Percentiles rank a stretch among this genome's conserved stretches.
Conservation (phyloP, 2,797 vertebrate species). For the Hypotaenidia philippensis region DNA sequence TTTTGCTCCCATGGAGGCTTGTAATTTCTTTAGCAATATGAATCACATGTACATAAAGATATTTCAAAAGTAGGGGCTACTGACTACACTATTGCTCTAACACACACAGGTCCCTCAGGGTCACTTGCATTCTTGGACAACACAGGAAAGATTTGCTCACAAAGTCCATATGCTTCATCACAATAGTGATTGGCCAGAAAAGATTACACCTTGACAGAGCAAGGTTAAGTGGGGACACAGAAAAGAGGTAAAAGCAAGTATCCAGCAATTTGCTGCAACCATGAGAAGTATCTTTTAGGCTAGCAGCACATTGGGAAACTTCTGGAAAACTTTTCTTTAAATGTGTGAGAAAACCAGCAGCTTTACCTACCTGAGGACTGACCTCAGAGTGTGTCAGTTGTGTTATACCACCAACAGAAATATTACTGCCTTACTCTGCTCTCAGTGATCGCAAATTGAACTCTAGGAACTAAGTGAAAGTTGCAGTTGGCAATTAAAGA, state of each 20-base stretch:
- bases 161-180: not conserved
- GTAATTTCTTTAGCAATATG: not conserved
- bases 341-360: fast-evolving
- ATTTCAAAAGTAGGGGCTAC: not conserved
- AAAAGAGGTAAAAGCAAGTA: not conserved
- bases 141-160: fast-evolving
- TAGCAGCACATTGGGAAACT: not conserved
- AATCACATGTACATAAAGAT: not conserved
- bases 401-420: not conserved
- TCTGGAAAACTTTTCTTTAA: not conserved
- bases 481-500: not conserved
- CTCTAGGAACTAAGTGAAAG: not conserved
- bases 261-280: no score
- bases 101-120: no score
- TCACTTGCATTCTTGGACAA: not conserved
- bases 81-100: not conserved
- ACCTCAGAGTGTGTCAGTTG: not conserved
- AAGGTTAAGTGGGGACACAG: not conserved
- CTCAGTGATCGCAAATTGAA: not conserved
- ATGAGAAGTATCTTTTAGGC: not conserved
- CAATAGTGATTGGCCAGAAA: not conserved
- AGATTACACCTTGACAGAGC: not conserved
- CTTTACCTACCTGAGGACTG: not conserved
- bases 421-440: not conserved
- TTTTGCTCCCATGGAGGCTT: not conserved